Conservation (phyloP, 2,888 invertebrate genomes). For the Lydus trimaculatus region DNA sequence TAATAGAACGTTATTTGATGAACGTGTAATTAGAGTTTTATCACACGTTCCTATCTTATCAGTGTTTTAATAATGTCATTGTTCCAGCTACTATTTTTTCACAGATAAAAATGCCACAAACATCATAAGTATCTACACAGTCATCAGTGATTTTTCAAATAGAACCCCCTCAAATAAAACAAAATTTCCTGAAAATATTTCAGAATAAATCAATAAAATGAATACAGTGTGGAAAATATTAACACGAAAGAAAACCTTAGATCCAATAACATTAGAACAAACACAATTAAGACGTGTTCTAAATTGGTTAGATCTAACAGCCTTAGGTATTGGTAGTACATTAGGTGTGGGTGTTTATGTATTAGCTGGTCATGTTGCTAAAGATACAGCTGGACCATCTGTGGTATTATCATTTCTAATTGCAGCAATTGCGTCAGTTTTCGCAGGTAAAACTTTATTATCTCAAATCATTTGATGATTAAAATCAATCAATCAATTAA, state of each 20-base stretch:
- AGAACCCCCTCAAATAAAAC: no score
- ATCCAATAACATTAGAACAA: conserved; percentile 54
- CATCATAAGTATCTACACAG: not conserved
- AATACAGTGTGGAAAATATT: conserved; percentile 51
- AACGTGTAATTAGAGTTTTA: conserved; percentile 10
- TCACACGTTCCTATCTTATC: not conserved
- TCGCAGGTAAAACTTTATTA: conserved; percentile 73
- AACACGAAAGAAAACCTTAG: conserved; percentile 54
- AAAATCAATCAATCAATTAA: not conserved
- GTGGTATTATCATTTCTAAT: conserved; percentile 85
- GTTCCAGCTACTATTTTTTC: not conserved
- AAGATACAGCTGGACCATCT: conserved; percentile 82
- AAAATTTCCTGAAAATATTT: no score
- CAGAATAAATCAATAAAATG: conserved; percentile 38
- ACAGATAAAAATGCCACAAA: not conserved
- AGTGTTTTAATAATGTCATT: not conserved
- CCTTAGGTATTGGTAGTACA: conserved; percentile 82
- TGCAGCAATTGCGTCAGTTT: conserved; percentile 86
- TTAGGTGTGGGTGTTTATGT: conserved; percentile 93
- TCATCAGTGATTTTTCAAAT: no score
- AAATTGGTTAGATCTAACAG: conserved; percentile 81
- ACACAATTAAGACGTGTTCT: conserved; percentile 73
- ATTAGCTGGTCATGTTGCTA: conserved; percentile 83
- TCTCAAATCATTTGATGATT: no score
- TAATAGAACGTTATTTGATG: not conserved